These are phyloP conservation scores for Pogonocichla stellata DNA, from an alignment of 2,113 vertebrate genomes.

Conservation along the genomic window DNA sequence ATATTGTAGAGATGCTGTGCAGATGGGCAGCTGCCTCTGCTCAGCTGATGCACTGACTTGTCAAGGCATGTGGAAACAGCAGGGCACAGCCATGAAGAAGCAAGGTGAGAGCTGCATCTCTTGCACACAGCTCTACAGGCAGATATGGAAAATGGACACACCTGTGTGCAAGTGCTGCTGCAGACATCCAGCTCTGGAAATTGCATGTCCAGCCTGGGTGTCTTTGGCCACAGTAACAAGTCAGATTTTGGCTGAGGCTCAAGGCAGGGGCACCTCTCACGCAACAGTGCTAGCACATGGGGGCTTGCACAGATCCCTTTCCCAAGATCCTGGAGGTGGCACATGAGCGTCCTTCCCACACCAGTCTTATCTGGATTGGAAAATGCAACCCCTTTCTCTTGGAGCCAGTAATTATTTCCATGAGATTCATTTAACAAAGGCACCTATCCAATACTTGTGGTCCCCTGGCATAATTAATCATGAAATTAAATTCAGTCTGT, in stretches of 20 bases:
- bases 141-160: neutral
- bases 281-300: neutral
- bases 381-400: neutral
- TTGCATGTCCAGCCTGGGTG: neutral
- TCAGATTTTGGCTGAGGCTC: neutral
- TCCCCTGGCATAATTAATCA: neutral
- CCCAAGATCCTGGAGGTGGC: neutral
- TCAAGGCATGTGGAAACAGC: neutral
- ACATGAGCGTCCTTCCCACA: neutral
- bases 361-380: neutral
- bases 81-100: neutral
- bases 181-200: neutral
- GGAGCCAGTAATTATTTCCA: neutral
- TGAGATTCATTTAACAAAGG: neutral
- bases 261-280: neutral
- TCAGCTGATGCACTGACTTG: neutral
- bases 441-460: neutral
- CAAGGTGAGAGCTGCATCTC: neutral
- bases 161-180: accelerated
- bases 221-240: neutral
- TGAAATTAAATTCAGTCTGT: neutral
- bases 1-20: neutral
- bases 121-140: neutral
- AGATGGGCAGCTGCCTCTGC: neutral
- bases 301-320: neutral